Conservation (phyloP, 23 tunicate species). For the Pegea sp. region DNA sequence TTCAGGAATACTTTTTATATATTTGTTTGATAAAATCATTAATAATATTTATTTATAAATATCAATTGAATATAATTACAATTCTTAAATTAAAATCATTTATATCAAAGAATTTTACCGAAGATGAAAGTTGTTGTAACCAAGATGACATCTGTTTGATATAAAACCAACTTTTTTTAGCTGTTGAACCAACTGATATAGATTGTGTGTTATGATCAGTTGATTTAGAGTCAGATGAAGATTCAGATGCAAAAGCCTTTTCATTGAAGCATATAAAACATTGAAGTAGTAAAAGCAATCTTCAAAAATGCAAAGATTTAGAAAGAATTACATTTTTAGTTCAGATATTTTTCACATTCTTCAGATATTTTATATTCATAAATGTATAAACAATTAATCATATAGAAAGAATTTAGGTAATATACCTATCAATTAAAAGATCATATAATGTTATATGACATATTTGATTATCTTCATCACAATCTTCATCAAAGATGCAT, state of each 20-base stretch:
- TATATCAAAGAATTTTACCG: conserved; percentile 12
- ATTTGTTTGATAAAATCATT: too few relatives aligned
- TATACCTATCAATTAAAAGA: conserved; percentile 73
- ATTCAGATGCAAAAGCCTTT: conserved; percentile 14
- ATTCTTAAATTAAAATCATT: too few relatives aligned
- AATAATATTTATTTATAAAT: too few relatives aligned
- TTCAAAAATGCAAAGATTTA: not conserved
- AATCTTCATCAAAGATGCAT: conserved; percentile 20
- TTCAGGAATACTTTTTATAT: too few relatives aligned
- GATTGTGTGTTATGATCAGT: too few relatives aligned
- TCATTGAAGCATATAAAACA: conserved; percentile 67
- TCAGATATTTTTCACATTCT: too few relatives aligned
- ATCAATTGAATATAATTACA: too few relatives aligned
- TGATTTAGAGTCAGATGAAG: conserved; percentile 1
- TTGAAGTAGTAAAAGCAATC: conserved; percentile 51
- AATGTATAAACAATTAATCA: too few relatives aligned
- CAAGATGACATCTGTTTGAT: conserved; percentile 38
- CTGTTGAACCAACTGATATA: conserved; percentile 60
- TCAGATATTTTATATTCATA: too few relatives aligned
- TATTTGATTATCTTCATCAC: conserved; percentile 54
- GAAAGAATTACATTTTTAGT: not conserved
- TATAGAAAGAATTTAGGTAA: too few relatives aligned
- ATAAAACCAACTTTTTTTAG: conserved; percentile 60
- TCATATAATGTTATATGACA: conserved; percentile 76
- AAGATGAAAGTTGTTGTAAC: conserved; percentile 43